phyloP scores from a whole-genome alignment of 1,140 invertebrate species.

The Nasonia vitripennis region DNA sequence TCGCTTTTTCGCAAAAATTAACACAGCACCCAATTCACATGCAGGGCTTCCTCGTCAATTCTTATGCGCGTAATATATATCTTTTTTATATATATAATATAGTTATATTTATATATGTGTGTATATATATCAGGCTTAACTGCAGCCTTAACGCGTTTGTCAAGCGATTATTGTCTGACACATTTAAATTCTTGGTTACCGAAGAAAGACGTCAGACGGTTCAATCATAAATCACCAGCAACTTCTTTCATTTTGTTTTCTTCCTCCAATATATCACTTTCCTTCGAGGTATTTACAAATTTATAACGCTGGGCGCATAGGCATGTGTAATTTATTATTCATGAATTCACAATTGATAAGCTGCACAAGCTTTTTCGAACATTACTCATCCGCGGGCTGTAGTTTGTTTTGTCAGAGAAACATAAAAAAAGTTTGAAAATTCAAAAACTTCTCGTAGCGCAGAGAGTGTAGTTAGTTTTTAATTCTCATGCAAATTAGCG shows the following conservation, averaged over 20 bases:
- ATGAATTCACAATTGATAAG: too few species aligned
- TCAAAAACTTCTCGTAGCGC: too few species aligned
- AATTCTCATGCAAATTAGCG: not conserved
- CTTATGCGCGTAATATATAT: not conserved
- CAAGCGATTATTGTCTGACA: conserved; percentile 58
- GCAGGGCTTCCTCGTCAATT: not conserved
- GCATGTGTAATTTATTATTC: too few species aligned
- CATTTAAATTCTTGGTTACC: conserved; percentile 42
- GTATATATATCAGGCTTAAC: conserved; percentile 50
- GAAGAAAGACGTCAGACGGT: not conserved
- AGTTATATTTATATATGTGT: conserved; percentile 40
- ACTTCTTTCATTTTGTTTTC: not conserved
- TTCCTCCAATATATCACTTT: too few species aligned
- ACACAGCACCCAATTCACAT: not conserved
- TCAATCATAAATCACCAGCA: conserved; percentile 45
- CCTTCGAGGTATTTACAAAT: too few species aligned
- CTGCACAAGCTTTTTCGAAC: too few species aligned
- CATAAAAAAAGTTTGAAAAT: too few species aligned
- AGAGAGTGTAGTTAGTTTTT: not conserved
- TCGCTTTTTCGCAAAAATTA: conserved; percentile 9
- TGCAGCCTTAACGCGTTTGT: conserved; percentile 47
- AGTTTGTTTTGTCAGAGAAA: too few species aligned
- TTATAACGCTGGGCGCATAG: too few species aligned
- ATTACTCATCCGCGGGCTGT: too few species aligned
- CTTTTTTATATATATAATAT: conserved; percentile 14